These are phyloP conservation scores for Erpobdella octoculata DNA, from an alignment of 2,888 invertebrate genomes.

Conservation along the genomic window DNA sequence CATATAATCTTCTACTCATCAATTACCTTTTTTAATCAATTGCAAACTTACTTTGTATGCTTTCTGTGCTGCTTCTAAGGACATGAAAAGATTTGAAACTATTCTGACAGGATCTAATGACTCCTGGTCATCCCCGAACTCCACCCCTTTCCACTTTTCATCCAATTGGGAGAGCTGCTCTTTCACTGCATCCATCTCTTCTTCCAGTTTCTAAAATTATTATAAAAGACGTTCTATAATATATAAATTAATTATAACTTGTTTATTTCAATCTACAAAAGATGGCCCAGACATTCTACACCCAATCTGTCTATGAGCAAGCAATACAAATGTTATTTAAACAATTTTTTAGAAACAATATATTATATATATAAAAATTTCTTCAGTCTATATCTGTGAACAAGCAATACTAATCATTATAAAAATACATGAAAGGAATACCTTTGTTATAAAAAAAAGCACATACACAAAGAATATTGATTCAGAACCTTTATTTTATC, in stretches of 20 bases:
- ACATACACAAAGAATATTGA: too few species aligned
- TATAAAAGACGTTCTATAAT: too few species aligned
- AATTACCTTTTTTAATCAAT: too few species aligned
- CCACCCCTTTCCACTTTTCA: constrained; percentile 5
- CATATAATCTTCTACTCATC: too few species aligned
- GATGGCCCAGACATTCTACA: too few species aligned
- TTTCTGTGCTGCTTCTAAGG: too few species aligned
- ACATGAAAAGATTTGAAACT: constrained; percentile 7
- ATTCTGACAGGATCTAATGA: not conserved
- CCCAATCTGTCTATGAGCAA: too few species aligned
- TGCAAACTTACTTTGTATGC: too few species aligned
- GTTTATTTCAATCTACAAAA: too few species aligned
- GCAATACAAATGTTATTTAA: not conserved
- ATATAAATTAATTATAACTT: not conserved
- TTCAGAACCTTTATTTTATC: not conserved
- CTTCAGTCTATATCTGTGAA: not conserved
- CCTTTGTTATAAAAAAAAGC: too few species aligned
- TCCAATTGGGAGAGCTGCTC: constrained; percentile 2
- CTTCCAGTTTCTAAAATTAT: not conserved
- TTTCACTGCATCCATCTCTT: constrained; percentile 5
- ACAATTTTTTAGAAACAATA: not conserved
- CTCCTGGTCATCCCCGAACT: not conserved
- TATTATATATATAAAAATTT: not conserved
- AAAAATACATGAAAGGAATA: not conserved
- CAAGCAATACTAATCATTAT: not conserved